Conservation (phyloP, 2,888 invertebrate species). For the Polydrusus tereticollis region DNA sequence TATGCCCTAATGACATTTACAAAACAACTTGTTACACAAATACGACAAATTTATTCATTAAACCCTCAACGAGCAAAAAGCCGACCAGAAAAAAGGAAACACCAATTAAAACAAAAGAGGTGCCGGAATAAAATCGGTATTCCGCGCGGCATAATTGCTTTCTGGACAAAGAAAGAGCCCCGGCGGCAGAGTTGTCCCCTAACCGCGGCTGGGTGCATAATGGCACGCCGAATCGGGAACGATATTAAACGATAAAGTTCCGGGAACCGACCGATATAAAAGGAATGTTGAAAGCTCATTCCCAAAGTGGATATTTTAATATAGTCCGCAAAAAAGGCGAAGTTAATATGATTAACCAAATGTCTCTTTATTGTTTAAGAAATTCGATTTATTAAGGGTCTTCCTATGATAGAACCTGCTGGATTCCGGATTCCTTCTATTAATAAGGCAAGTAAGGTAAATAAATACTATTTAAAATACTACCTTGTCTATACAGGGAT, state of each 20-base stretch:
- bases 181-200: not conserved
- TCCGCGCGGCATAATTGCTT: conserved; percentile 5
- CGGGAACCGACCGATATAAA: not conserved
- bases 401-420: too few species aligned
- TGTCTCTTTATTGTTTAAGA: too few species aligned
- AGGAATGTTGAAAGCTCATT: not conserved
- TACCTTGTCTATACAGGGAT: too few species aligned
- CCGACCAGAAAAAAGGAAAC: conserved; percentile 7
- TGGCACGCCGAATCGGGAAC: not conserved
- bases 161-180: conserved; percentile 12
- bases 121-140: conserved; percentile 24
- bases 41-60: conserved; percentile 38
- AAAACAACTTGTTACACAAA: conserved; percentile 27
- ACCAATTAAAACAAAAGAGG: conserved; percentile 23
- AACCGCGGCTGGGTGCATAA: not conserved
- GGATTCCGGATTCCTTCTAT: too few species aligned
- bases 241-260: conserved; percentile 16
- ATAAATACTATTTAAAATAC: too few species aligned
- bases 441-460: too few species aligned
- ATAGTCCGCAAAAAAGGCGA: not conserved
- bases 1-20: not conserved
- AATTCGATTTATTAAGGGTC: too few species aligned
- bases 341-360: too few species aligned
- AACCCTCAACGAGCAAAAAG: conserved; percentile 20
- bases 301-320: conserved; percentile 6